Evolutionary conservation across 2,113 vertebrate genomes (phyloP).

Genomic region (Corydoras sp.): DNA sequence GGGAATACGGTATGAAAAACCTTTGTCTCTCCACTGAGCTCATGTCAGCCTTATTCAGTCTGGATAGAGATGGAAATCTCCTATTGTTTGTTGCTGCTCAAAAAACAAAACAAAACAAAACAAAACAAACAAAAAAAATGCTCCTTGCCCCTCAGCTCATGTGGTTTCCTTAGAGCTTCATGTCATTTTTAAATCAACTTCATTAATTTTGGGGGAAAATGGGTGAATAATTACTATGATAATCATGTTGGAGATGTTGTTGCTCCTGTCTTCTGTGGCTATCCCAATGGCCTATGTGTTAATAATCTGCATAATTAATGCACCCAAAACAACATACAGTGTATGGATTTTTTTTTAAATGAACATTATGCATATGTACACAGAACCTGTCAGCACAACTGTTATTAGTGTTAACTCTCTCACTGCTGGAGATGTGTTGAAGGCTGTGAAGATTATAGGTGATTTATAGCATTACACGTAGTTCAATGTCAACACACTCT

Average conservation of each 20-base stretch:
- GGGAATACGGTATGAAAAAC: constrained; percentile 51
- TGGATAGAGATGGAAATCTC: constrained; percentile 30
- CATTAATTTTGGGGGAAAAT: constrained; percentile 35
- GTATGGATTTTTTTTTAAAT: constrained; percentile 17
- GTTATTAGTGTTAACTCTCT: constrained; percentile 7
- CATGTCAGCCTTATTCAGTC: constrained; percentile 55
- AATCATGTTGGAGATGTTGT: constrained; percentile 55
- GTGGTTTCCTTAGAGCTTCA: constrained; percentile 53
- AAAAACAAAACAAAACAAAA: constrained; percentile 44
- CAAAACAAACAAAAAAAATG: too few relatives aligned
- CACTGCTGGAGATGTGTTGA: constrained; percentile 1
- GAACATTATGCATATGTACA: constrained; percentile 10
- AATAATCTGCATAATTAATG: constrained; percentile 62
- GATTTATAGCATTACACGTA: constrained; percentile 43
- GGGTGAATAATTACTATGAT: constrained; percentile 69
- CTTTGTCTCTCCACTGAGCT: constrained; percentile 50
- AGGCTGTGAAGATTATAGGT: not conserved
- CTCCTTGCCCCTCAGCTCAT: constrained; percentile 53
- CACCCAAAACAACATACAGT: constrained; percentile 29
- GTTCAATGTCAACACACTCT: constrained; percentile 48
- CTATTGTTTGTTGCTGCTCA: constrained; percentile 50
- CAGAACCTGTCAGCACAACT: constrained; percentile 1
- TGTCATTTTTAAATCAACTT: constrained; percentile 47
- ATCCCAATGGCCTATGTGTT: constrained; percentile 58
- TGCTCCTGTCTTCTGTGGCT: constrained; percentile 60